phyloP scores from a whole-genome alignment of 2,797 vertebrate genomes.

The Enteromius argenteus region DNA sequence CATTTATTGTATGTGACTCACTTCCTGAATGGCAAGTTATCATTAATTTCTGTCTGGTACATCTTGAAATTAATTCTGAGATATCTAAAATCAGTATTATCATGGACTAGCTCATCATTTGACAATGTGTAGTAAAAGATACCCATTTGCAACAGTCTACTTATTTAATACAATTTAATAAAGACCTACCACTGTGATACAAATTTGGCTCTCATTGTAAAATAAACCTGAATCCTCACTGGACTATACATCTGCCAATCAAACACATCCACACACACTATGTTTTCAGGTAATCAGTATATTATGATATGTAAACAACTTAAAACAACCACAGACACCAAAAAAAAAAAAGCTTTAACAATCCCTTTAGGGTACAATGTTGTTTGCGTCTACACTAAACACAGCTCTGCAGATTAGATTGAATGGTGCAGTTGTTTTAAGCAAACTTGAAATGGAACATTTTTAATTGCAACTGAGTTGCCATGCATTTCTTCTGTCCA shows the following conservation, averaged over 20 bases:
- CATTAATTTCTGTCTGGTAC: neutral
- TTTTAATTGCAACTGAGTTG: slow-evolving; percentile 12
- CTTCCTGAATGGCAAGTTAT: neutral
- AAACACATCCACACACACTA: neutral
- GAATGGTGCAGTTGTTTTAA: slow-evolving; percentile 29
- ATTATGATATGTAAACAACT: slow-evolving; percentile 17
- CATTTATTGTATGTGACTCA: neutral
- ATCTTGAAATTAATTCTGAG: neutral
- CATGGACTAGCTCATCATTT: neutral
- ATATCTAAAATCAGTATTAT: neutral
- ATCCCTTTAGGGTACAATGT: slow-evolving; percentile 15
- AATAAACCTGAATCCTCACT: neutral
- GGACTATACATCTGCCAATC: slow-evolving; percentile 1
- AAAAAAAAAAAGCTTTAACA: neutral
- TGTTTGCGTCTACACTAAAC: slow-evolving; percentile 15
- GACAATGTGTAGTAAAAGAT: neutral
- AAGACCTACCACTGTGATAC: neutral
- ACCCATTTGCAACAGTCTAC: neutral
- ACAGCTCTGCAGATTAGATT: slow-evolving; percentile 16
- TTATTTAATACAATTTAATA: neutral
- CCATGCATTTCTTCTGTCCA: slow-evolving; percentile 2
- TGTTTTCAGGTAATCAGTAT: slow-evolving; percentile 3
- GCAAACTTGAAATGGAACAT: slow-evolving; percentile 6
- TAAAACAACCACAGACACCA: slow-evolving; percentile 9
- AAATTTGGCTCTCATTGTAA: neutral